Conservation (phyloP, 1,140 invertebrate species). For the Parasteatoda tepidariorum region DNA sequence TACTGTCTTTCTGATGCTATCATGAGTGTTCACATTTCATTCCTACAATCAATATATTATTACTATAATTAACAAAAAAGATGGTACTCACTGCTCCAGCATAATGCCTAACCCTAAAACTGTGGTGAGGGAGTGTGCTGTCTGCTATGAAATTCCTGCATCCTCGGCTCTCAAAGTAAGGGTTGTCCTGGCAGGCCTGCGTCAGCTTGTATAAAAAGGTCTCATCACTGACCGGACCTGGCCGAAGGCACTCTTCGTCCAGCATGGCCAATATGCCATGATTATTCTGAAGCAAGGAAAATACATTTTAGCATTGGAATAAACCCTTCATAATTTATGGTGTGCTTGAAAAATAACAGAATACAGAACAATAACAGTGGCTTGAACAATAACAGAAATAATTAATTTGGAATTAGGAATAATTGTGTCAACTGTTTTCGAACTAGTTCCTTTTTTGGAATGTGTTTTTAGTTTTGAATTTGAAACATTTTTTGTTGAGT, state of each 20-base stretch:
- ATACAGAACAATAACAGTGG: neutral
- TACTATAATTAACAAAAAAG: neutral
- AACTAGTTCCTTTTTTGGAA: no score
- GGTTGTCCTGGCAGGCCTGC: constrained; percentile 68
- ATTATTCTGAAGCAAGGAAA: constrained; percentile 75
- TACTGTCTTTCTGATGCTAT: no score
- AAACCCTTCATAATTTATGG: neutral
- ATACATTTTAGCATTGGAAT: neutral
- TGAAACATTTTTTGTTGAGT: no score
- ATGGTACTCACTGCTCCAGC: constrained; percentile 73
- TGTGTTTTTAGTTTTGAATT: no score
- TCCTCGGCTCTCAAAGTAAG: constrained; percentile 62
- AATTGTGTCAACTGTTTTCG: no score
- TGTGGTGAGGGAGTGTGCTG: constrained; percentile 62
- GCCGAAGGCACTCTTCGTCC: constrained; percentile 92
- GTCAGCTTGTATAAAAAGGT: constrained; percentile 85
- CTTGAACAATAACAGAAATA: neutral
- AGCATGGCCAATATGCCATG: constrained; percentile 73
- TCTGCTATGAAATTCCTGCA: constrained; percentile 50
- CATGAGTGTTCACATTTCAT: no score
- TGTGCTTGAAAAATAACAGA: neutral
- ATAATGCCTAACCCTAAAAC: constrained; percentile 75
- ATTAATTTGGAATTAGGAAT: neutral
- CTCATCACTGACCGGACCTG: constrained; percentile 85
- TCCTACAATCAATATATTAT: no score